phyloP scores from a whole-genome alignment of 1,140 invertebrate species.

The Frieseomelitta varia region DNA sequence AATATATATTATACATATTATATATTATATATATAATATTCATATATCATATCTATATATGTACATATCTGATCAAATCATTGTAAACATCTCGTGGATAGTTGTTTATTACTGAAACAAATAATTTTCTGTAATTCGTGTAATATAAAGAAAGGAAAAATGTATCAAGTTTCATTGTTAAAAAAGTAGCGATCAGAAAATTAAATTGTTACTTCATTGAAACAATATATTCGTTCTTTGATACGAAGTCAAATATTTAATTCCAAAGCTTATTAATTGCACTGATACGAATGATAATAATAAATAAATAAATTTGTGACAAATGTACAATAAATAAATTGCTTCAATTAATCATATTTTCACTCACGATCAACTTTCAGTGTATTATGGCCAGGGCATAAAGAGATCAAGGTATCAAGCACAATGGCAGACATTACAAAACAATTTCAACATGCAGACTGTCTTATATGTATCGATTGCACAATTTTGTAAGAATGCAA shows the following conservation, averaged over 20 bases:
- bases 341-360: not conserved
- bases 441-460: not conserved
- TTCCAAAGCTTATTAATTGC: not conserved
- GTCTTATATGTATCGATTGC: slow-evolving; percentile 22
- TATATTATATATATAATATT: too few relatives aligned
- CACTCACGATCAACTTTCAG: not conserved
- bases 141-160: too few relatives aligned
- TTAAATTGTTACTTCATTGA: not conserved
- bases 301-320: not conserved
- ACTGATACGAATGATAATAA: too few relatives aligned
- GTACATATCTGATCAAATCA: too few relatives aligned
- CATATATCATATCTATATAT: too few relatives aligned
- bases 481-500: slow-evolving; percentile 26
- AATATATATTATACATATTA: too few relatives aligned
- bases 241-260: not conserved
- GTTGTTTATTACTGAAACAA: too few relatives aligned
- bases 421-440: slow-evolving; percentile 32
- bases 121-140: too few relatives aligned
- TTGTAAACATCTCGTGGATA: too few relatives aligned
- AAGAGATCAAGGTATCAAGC: slow-evolving; percentile 41
- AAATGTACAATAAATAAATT: not conserved
- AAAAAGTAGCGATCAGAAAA: not conserved
- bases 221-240: not conserved
- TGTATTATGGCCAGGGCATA: not conserved
- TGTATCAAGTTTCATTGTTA: too few relatives aligned